Percentiles rank a stretch among this genome's conserved stretches.
Evolutionary conservation across 2,113 vertebrate genomes (phyloP).

Genomic region (Caranx ignobilis): DNA sequence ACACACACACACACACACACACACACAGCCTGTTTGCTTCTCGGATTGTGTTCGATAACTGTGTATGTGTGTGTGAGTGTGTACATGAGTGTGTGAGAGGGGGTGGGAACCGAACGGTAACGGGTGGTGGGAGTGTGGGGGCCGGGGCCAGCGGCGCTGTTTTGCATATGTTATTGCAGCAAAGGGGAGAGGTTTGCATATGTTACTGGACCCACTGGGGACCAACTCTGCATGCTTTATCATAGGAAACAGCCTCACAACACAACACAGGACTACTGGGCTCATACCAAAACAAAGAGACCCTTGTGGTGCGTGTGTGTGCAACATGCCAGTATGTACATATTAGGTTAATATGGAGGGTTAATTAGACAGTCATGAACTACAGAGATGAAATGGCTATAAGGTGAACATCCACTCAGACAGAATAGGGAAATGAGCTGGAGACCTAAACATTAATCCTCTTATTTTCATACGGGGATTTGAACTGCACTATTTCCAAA

Average conservation of each 20-base stretch:
- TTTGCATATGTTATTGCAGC: constrained; percentile 81
- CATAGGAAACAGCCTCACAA: constrained; percentile 72
- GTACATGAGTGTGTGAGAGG: constrained; percentile 16
- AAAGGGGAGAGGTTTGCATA: constrained; percentile 79
- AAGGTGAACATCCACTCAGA: constrained; percentile 52
- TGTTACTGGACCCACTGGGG: constrained; percentile 76
- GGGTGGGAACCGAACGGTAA: constrained; percentile 56
- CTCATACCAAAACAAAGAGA: constrained; percentile 74
- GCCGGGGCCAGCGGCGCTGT: constrained; percentile 62
- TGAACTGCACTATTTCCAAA: constrained; percentile 9
- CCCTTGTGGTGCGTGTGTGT: constrained; percentile 19
- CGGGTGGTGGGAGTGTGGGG: constrained; percentile 50
- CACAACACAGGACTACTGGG: constrained; percentile 58
- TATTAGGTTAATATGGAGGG: constrained; percentile 45
- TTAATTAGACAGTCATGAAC: constrained; percentile 64
- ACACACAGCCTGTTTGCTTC: constrained; percentile 69
- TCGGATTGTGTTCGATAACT: constrained; percentile 68
- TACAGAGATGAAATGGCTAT: constrained; percentile 50
- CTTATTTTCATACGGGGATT: constrained; percentile 30
- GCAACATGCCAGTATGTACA: constrained; percentile 53
- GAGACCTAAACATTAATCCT: constrained; percentile 31
- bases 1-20: constrained; percentile 57
- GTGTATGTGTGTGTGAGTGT: constrained; percentile 43
- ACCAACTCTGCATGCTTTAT: constrained; percentile 74
- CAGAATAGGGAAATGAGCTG: constrained; percentile 23